Conservation (phyloP, 2,113 vertebrate species). For the Eptesicus fuscus region DNA sequence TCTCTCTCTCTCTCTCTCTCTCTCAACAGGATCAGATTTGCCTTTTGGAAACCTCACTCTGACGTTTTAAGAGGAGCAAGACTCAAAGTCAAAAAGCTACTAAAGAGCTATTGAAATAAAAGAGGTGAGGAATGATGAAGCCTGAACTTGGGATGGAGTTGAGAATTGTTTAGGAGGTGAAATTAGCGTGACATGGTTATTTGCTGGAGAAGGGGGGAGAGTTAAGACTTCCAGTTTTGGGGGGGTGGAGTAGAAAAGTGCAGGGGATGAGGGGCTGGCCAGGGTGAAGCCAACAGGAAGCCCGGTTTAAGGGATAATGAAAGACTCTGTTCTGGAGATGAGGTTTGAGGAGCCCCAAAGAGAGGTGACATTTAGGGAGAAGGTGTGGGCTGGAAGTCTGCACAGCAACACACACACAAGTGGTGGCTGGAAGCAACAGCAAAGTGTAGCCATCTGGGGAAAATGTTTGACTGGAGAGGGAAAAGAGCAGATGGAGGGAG, state of each 20-base stretch:
- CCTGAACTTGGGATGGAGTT: neutral
- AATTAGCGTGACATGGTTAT: no score
- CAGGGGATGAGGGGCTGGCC: neutral
- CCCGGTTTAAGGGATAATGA: neutral
- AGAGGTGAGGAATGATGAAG: neutral
- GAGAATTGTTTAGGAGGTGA: neutral
- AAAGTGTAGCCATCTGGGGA: rapidly evolving
- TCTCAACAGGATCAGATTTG: neutral
- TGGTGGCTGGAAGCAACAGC: neutral
- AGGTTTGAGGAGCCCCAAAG: neutral
- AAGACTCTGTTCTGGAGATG: neutral
- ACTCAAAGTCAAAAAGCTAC: neutral
- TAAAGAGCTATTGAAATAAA: no score
- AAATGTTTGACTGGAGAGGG: rapidly evolving
- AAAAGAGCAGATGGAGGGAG: neutral
- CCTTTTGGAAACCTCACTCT: neutral
- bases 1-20: no score
- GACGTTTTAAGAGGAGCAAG: neutral
- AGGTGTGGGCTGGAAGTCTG: neutral
- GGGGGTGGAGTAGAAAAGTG: no score
- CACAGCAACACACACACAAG: neutral
- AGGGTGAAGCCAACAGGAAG: neutral
- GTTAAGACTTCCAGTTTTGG: neutral
- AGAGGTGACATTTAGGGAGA: neutral
- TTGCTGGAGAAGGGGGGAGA: no score